Evolutionary conservation across 1,140 invertebrate species (phyloP), one percentile per base, ranked within the genome.

Genomic region (Campoletis sonorensis): DNA sequence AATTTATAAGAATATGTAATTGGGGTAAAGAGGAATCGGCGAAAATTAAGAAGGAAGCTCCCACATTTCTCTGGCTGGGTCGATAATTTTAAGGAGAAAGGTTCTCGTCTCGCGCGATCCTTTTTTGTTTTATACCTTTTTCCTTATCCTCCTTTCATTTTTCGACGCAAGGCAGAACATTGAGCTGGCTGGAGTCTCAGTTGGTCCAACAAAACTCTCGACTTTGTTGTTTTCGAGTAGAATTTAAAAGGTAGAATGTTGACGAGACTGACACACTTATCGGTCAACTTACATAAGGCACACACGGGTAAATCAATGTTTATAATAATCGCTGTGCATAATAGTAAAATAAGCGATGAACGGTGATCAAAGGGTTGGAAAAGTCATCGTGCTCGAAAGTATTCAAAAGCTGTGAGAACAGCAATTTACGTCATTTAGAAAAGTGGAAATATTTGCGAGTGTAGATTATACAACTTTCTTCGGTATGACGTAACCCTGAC

Each of bases 381-480:
- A 23, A 58, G 11, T 45, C 40, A 45, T 45, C 54, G 21, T 18
- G 54, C 54, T 58, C 54, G 54, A 58, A 23, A 58, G 54, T n/a
- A 58, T 58, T 58, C 18, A 58, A 58, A 23, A 58, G 54, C 54
- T 58, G 54, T 58, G 54, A 58, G 21, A 58, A 58, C 54, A 10
- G 18, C n/a, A 54, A 58, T 58, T 58, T 72, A 21, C 70, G 21
- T 40, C 30, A 40, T 72, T 72, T 23, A 26, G 27, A 81, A 64
- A 81, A 71, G 81, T 79, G 26, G 76, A 76, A 30, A 26, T 75
- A 27, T 67, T 26, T 15, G 72, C 37, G 67, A 71, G 64, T 45
- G 61, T 73, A 68, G 64, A 86, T 90, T 89, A 85, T 86, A 85
- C 84, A 88, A 88, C 83, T 87, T 88, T 89, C 85, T 83, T 83